Evolutionary conservation across 1,140 invertebrate species (phyloP).

Genomic region (Paracyclopina nana): DNA sequence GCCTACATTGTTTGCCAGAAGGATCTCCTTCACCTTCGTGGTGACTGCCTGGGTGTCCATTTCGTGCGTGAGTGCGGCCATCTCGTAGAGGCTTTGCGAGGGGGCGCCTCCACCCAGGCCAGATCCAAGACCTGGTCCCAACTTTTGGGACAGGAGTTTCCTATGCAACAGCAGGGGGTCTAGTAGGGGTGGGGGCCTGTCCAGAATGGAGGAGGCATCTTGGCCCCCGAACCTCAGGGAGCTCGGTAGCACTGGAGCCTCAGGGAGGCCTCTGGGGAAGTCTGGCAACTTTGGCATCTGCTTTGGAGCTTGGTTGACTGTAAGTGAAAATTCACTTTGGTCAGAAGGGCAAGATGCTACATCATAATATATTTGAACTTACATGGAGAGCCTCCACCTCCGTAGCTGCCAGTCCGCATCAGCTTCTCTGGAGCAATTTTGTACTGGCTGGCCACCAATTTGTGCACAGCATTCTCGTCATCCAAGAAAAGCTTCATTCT

Average conservation of each 20-base stretch:
- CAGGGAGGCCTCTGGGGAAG: constrained; percentile 18
- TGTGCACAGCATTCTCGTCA: constrained; percentile 89
- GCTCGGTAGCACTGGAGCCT: constrained; percentile 9
- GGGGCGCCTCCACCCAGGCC: constrained; percentile 9
- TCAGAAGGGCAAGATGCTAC: too few species aligned
- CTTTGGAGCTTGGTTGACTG: too few species aligned
- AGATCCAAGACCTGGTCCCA: constrained; percentile 3
- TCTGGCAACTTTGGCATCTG: constrained; percentile 19
- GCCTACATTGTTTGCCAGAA: constrained; percentile 89
- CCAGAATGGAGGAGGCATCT: constrained; percentile 19
- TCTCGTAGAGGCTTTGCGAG: constrained; percentile 60
- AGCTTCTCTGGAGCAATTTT: constrained; percentile 90
- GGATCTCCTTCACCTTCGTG: constrained; percentile 86
- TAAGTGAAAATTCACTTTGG: too few species aligned
- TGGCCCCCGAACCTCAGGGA: constrained; percentile 22
- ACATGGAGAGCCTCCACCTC: too few species aligned
- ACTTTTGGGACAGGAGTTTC: constrained; percentile 9
- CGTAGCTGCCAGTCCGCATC: constrained; percentile 80
- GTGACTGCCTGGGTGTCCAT: constrained; percentile 90
- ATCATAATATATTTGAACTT: too few species aligned
- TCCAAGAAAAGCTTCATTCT: constrained; percentile 96
- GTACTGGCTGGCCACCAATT: constrained; percentile 86
- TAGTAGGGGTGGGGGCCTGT: constrained; percentile 16
- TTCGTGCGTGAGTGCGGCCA: constrained; percentile 86
- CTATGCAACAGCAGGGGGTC: constrained; percentile 10